Conservation (phyloP, 2,888 invertebrate genomes). For the Agrochola circellaris region DNA sequence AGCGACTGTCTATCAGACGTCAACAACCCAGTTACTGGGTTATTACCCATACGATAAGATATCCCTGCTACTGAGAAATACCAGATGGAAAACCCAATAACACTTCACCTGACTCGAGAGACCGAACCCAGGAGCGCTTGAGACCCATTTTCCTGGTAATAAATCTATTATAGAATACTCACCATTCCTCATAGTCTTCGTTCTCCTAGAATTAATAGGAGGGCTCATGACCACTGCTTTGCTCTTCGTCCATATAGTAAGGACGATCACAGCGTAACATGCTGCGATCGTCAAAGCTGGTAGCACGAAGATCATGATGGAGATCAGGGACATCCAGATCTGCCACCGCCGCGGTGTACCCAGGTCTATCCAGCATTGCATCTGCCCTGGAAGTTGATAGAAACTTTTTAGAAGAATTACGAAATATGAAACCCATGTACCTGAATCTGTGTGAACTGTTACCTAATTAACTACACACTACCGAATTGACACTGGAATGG, state of each 20-base stretch:
- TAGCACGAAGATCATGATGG: conserved; percentile 95
- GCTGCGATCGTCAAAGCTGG: conserved; percentile 97
- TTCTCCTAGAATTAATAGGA: conserved; percentile 85
- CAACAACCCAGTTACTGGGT: too few species aligned
- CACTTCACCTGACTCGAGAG: too few species aligned
- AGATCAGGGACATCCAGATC: conserved; percentile 96
- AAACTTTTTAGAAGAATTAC: background rate
- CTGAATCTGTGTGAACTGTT: too few species aligned
- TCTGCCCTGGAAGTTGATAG: conserved; percentile 87
- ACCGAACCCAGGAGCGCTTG: too few species aligned
- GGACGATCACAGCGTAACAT: conserved; percentile 97
- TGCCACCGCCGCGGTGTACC: conserved; percentile 94
- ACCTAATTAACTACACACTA: too few species aligned
- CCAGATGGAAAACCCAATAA: too few species aligned
- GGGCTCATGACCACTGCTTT: conserved; percentile 92
- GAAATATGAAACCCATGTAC: too few species aligned
- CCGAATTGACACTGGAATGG: too few species aligned
- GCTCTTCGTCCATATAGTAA: conserved; percentile 97
- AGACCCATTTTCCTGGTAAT: too few species aligned
- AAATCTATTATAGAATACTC: background rate
- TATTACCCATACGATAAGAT: too few species aligned
- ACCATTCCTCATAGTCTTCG: conserved; percentile 82
- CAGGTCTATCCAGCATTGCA: conserved; percentile 97
- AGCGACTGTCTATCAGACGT: too few species aligned
- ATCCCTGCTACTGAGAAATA: too few species aligned